Evolutionary conservation across 2,888 invertebrate genomes (phyloP), one percentile per base, ranked within the genome.

Genomic region (Eurytoma californica): DNA sequence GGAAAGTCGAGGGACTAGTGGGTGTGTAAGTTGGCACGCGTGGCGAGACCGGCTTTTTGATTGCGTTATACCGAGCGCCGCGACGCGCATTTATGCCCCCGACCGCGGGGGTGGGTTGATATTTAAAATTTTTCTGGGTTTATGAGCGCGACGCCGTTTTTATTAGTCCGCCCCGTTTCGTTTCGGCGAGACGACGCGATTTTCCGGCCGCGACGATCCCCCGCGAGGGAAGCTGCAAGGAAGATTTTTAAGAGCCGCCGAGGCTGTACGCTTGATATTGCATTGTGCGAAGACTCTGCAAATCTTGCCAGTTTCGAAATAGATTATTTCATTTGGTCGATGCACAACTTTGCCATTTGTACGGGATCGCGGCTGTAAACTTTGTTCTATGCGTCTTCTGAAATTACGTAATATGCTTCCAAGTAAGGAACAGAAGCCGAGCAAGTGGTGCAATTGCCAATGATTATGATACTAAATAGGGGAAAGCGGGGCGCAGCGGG

Each of bases 61-160:
- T 13, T 61, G 14, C 28, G n/a, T 30, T 16, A 30, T 24, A 28
- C 61, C 30, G 14, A 39, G 61, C 24, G 24, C 24, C 24, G 24
- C 24, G 24, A 24, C 24, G 39, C 24, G 20, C n/a, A 7, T n/a
- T 53, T 53, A 4, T 4, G 13, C 53, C n/a, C 14, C 14, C 53
- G 1, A n/a, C 13, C 7, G 20, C 20, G 3, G 24, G 13, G 24
- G 12, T 20, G 51, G 53, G 51, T 67, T 67, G 53, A 67, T 67
- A 67, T 67, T 67, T 53, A 67, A 67, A 67, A 67, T 67, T 67
- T 67, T 67, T 67, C 67, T 51, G 67, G 63, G 51, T 67, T 67
- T 67, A 67, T n/a, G 67, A 28, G 51, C 53, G 67, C 53, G 66
- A 14, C 20, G 20, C 13, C 28, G 49, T 20, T 39, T 14, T 24